A percentile compares a stretch with the other conserved stretches of the same genome.
These are phyloP conservation scores for Amphimallon solstitiale DNA, from an alignment of 2,888 invertebrate species.

Conservation along the genomic window DNA sequence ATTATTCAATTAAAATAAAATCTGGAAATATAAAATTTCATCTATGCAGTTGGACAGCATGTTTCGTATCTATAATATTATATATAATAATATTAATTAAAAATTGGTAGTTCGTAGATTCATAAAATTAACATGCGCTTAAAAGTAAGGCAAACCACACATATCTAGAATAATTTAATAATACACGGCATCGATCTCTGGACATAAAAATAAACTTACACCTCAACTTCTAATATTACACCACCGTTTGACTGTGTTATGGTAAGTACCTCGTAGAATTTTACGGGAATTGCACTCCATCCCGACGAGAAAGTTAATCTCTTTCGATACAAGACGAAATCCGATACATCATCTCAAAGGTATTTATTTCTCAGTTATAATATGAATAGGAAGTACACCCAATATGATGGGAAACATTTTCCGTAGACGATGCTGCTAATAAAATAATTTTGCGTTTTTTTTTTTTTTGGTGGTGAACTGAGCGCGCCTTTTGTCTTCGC, in stretches of 20 bases:
- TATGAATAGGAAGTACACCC: slow-evolving; percentile 36
- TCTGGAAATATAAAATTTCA: no score
- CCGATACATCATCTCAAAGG: slow-evolving; percentile 16
- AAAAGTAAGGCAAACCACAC: no score
- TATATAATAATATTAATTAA: no score
- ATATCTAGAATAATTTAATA: no score
- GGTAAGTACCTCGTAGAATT: background rate
- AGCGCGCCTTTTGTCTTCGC: slow-evolving; percentile 7
- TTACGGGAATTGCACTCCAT: slow-evolving; percentile 8
- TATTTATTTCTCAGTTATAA: slow-evolving; percentile 22
- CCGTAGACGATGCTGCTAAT: background rate
- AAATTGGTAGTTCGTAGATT: no score
- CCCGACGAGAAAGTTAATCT: slow-evolving; percentile 27
- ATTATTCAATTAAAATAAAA: no score
- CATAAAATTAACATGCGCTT: no score
- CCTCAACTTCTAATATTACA: slow-evolving; percentile 7
- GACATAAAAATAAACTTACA: background rate
- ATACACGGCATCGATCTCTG: background rate
- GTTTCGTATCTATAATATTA: no score
- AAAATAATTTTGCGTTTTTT: background rate
- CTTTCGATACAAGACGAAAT: slow-evolving; percentile 21
- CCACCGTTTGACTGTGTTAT: background rate
- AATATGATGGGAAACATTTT: slow-evolving; percentile 33
- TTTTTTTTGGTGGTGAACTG: background rate
- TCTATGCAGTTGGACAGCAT: no score